Base-by-base conservation (phyloP, 2,888 invertebrate genomes). In the Dicyrtoma fusca region DNA sequence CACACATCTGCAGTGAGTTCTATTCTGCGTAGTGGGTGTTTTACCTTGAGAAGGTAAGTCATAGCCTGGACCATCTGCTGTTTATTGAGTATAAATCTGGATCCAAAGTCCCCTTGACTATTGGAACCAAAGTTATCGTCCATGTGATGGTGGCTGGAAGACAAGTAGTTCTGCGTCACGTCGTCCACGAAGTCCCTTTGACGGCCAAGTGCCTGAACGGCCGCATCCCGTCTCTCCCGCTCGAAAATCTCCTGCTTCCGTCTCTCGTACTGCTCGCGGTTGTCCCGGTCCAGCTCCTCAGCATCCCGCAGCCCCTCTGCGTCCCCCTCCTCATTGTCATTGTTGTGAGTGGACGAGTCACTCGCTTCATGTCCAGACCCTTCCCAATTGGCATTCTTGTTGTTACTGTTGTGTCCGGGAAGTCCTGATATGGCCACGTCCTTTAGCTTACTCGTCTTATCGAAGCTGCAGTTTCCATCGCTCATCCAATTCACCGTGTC, bases 61-160 rank as follows among this genome's bases (percentile, higher is more conserved):
- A 64, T 14, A 13, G 71, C 71, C 34, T 65, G 64, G 8, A 59
- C 19, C 65, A 71, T 65, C 57, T 71, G 71, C 2, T 71, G 57
- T 17, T 64, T 65, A 55, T 71, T 65, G 14, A 71, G 55, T 17
- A 45, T 19, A 6, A 44, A 55, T 6, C n/a, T 4, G 10, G 49
- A 49, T 49, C n/a, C 14, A 11, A 49, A 34, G 3, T 34, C 34
- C 34, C 4, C 34, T 34, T 34, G 34, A 34, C 34, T 34, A 8
- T 8, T 34, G 4, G 34, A 34, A 8, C 34, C 8, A 34, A 34
- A 34, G 8, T 34, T 3, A 34, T 34, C 34, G 8, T 34, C 34
- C 34, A 34, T 34, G 14, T 49, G 49, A 49, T 49, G 49, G 4
- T 49, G 49, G 5, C 34, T 34, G 34, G 34, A 34, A 8, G 34